Evolutionary conservation across 2,113 vertebrate genomes (phyloP).

Genomic region (Festucalex cinctus): DNA sequence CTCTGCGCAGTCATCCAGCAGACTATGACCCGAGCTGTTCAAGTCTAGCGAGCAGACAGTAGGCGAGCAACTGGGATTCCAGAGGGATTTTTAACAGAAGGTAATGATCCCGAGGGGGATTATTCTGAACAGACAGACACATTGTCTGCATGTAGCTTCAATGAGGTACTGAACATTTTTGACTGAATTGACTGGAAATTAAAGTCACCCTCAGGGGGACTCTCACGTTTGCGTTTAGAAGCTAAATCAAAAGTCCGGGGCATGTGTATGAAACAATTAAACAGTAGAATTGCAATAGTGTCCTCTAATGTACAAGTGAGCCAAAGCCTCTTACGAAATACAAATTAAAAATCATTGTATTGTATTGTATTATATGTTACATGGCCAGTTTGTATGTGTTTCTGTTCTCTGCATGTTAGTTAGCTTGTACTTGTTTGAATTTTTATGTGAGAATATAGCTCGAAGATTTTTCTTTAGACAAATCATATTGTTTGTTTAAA

Average conservation of each 20-base stretch:
- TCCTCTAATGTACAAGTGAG: neutral
- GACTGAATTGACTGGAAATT: neutral
- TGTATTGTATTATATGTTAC: too few relatives aligned
- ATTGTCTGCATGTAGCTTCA: constrained; percentile 1
- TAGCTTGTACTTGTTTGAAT: too few relatives aligned
- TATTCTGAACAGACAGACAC: constrained; percentile 19
- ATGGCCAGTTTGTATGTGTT: too few relatives aligned
- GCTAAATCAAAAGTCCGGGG: neutral
- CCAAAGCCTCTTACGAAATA: neutral
- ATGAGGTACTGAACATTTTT: neutral
- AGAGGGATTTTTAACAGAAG: constrained; percentile 36
- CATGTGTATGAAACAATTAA: too few relatives aligned
- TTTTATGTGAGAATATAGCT: too few relatives aligned
- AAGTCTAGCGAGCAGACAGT: constrained; percentile 52
- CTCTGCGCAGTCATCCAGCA: constrained; percentile 51
- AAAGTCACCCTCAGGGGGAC: neutral
- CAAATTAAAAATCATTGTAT: too few relatives aligned
- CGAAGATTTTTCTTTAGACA: too few relatives aligned
- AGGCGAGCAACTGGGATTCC: constrained; percentile 59
- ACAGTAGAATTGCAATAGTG: neutral
- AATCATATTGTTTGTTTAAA: too few relatives aligned
- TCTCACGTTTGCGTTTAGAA: neutral
- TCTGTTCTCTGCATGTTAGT: too few relatives aligned
- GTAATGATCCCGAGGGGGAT: constrained; percentile 41
- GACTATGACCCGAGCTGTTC: constrained; percentile 60